Evolutionary conservation across 2,113 vertebrate species (phyloP).

Genomic region (Azemiops feae): DNA sequence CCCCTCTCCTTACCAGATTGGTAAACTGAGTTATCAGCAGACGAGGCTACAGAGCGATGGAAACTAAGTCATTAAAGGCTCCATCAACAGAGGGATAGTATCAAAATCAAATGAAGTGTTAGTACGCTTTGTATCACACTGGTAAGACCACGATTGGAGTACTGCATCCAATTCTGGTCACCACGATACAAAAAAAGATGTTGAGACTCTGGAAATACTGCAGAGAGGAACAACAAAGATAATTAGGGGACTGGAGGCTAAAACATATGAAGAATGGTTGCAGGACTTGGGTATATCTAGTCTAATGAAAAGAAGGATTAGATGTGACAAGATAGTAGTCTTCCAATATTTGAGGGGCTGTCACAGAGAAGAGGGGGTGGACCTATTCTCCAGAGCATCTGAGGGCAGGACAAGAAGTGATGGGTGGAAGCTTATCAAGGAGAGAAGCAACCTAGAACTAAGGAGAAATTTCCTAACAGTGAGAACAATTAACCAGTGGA

Average conservation of each 20-base stretch:
- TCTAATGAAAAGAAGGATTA: background rate
- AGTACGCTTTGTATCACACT: background rate
- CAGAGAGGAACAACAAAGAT: background rate
- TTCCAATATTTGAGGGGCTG: no score
- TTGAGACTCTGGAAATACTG: background rate
- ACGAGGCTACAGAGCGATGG: background rate
- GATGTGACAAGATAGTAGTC: background rate
- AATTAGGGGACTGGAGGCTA: background rate
- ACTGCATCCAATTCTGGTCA: background rate
- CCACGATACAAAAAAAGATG: background rate
- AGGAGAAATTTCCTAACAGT: no score
- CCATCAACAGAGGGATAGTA: background rate
- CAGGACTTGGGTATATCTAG: background rate
- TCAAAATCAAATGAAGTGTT: background rate
- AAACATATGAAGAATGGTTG: background rate
- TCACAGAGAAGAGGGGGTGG: no score
- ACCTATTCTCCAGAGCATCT: no score
- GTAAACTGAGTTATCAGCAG: background rate
- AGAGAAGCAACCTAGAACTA: no score
- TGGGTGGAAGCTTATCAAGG: no score
- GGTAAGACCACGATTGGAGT: background rate
- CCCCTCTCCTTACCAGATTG: background rate
- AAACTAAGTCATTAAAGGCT: background rate
- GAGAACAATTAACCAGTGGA: no score
- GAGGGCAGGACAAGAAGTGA: no score